Evolutionary conservation across 1,140 invertebrate species (phyloP).

Genomic region (Physella acuta): DNA sequence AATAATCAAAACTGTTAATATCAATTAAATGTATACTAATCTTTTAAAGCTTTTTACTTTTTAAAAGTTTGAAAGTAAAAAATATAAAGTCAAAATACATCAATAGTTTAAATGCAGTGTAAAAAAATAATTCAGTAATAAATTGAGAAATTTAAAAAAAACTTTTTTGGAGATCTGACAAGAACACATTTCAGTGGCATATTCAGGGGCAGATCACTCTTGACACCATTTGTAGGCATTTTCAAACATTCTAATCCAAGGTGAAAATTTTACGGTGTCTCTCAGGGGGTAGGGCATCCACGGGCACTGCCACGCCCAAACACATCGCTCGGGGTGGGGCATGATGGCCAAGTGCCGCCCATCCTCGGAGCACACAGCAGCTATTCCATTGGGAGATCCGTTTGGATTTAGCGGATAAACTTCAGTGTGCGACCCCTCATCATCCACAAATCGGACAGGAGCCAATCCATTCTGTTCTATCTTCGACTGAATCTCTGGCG

Average conservation of each 20-base stretch:
- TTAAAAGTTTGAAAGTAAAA: no score
- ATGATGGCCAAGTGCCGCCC: constrained; percentile 95
- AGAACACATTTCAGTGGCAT: no score
- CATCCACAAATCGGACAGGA: constrained; percentile 82
- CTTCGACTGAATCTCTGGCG: constrained; percentile 62
- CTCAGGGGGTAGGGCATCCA: constrained; percentile 60
- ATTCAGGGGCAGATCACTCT: constrained; percentile 6
- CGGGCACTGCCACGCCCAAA: constrained; percentile 58
- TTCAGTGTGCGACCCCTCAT: constrained; percentile 74
- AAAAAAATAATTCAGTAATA: no score
- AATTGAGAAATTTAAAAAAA: no score
- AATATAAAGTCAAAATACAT: no score
- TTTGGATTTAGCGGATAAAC: constrained; percentile 92
- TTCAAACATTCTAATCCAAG: constrained; percentile 89
- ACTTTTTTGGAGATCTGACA: no score
- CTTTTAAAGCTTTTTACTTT: no score
- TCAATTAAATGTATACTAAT: no score
- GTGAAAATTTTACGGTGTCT: constrained; percentile 67
- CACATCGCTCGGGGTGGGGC: constrained; percentile 90
- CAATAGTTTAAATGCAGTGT: no score
- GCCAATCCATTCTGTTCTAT: constrained; percentile 70
- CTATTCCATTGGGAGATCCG: constrained; percentile 77
- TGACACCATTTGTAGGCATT: constrained; percentile 84
- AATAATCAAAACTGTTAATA: no score
- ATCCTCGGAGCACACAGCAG: constrained; percentile 83